Percentiles rank a stretch among this genome's conserved stretches.
These are phyloP conservation scores for Lutjanus erythropterus DNA, from an alignment of 2,113 vertebrate genomes.

Conservation along the genomic window DNA sequence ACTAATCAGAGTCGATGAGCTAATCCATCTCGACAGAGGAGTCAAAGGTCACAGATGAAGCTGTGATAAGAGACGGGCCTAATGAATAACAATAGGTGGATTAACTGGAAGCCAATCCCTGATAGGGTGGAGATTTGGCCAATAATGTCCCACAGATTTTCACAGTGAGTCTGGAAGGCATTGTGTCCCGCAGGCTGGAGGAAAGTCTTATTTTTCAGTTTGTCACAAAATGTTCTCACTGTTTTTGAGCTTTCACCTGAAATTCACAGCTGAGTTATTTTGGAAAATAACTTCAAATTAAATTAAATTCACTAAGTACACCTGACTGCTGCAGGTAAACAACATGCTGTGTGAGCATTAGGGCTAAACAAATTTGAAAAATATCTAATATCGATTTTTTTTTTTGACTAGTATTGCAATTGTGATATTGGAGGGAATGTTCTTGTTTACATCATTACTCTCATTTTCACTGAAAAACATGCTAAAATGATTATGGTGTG, in stretches of 20 bases:
- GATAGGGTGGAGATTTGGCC: slow-evolving; percentile 56
- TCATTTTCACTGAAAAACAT: too few relatives aligned
- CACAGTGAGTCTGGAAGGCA: slow-evolving; percentile 50
- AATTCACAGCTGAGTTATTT: not conserved
- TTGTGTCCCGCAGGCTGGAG: slow-evolving; percentile 33
- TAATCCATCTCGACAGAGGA: slow-evolving; percentile 76
- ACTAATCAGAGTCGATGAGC: slow-evolving; percentile 74
- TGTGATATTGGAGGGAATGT: too few relatives aligned
- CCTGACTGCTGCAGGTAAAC: not conserved
- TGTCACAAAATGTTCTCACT: slow-evolving; percentile 14
- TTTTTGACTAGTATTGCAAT: too few relatives aligned
- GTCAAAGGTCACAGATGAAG: slow-evolving; percentile 81
- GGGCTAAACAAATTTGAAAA: too few relatives aligned
- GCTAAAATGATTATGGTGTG: too few relatives aligned
- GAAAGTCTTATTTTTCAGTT: slow-evolving; percentile 37
- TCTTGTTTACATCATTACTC: too few relatives aligned
- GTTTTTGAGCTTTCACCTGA: not conserved
- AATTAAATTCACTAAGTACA: too few relatives aligned
- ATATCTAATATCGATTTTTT: too few relatives aligned
- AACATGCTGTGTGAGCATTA: not conserved
- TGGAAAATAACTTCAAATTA: not conserved
- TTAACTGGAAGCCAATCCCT: slow-evolving; percentile 71
- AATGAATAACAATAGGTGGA: slow-evolving; percentile 83
- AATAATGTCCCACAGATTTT: slow-evolving; percentile 62
- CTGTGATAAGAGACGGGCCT: slow-evolving; percentile 71